Evolutionary conservation across 1,140 invertebrate genomes (phyloP), one percentile per base, ranked within the genome.

Genomic region (Manduca sexta): DNA sequence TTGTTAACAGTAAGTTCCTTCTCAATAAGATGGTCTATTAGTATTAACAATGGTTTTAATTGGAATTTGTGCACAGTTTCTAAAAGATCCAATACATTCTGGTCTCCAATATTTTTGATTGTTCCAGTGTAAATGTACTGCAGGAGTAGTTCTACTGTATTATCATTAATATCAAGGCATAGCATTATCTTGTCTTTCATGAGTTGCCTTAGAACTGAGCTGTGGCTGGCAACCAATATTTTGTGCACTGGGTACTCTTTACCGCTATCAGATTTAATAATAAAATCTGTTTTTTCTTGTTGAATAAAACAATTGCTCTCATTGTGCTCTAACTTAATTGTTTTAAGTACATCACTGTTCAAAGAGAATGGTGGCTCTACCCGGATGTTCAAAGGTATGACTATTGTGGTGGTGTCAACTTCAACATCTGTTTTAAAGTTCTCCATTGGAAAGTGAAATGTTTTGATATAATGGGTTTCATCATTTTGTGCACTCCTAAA

Each of bases 111-210:
- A 37, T 78, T 49, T 45, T 68, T 67, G 12, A 81, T 68, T 5
- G 60, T 62, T 2, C 73, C 74, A 7, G 68, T 75, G 29, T 80
- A 80, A 14, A 81, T 40, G 44, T 71, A 81, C 18, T 84, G 45
- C 2, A 84, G n/a, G 11, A 84, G 40, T 5, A 75, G 11, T 11
- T 70, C 57, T 53, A 81, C 67, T 37, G 69, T 57, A 18, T 54
- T 44, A 45, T 81, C 67, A 44, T 16, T 50, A 15, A 74, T 64
- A 42, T 84, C 64, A 18, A 81, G 34, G 37, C 51, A 45, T 4
- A 64, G 16, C 7, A 56, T 48, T n/a, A 53, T 47, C 2, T 37
- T 45, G 4, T 64, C 33, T 15, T 70, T 69, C 2, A 77, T 49
- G 6, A 61, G 48, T 16, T 68, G 55, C 21, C 64, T 64, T 3